phyloP scores from a whole-genome alignment of 2,113 vertebrate species.

The Dunckerocampus dactyliophorus region DNA sequence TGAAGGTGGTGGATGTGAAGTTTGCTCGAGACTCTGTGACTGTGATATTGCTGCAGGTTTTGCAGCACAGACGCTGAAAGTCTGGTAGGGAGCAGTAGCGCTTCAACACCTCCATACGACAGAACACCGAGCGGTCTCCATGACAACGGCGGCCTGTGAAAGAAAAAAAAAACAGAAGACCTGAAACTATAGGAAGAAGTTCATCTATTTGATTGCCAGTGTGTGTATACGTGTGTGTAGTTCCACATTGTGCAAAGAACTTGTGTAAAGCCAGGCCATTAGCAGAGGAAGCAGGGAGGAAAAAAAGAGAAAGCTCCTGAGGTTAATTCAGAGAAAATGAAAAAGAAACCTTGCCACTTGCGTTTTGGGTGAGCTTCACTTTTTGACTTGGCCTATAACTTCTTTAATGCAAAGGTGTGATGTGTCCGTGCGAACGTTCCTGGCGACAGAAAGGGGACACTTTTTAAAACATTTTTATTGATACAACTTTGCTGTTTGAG shows the following conservation, averaged over 20 bases:
- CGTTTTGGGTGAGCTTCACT: too few species aligned
- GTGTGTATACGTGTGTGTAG: slow-evolving; percentile 12
- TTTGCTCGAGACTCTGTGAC: slow-evolving; percentile 37
- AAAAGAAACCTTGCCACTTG: slow-evolving; percentile 46
- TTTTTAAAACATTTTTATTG: slow-evolving; percentile 80
- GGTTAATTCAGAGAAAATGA: slow-evolving; percentile 47
- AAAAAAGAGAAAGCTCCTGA: slow-evolving; percentile 36
- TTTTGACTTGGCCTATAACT: slow-evolving; percentile 8
- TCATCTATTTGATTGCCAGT: slow-evolving; percentile 11
- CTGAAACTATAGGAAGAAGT: slow-evolving; percentile 14
- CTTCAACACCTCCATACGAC: slow-evolving; percentile 85
- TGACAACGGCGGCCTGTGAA: slow-evolving; percentile 87
- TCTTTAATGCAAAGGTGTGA: too few species aligned
- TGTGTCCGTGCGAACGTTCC: too few species aligned
- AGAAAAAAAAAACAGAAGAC: slow-evolving; percentile 64
- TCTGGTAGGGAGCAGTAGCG: slow-evolving; percentile 87
- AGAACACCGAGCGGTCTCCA: slow-evolving; percentile 91
- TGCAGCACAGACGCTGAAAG: slow-evolving; percentile 89
- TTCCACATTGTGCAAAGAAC: slow-evolving; percentile 44
- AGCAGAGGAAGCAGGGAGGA: slow-evolving; percentile 50
- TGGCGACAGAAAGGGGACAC: slow-evolving; percentile 55
- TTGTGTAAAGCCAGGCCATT: slow-evolving; percentile 49
- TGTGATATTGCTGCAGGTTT: slow-evolving; percentile 76
- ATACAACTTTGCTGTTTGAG: slow-evolving; percentile 86
- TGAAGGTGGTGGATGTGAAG: slow-evolving; percentile 15